Base-by-base conservation (phyloP, 2,888 invertebrate genomes). In the Galeruca laticollis region DNA sequence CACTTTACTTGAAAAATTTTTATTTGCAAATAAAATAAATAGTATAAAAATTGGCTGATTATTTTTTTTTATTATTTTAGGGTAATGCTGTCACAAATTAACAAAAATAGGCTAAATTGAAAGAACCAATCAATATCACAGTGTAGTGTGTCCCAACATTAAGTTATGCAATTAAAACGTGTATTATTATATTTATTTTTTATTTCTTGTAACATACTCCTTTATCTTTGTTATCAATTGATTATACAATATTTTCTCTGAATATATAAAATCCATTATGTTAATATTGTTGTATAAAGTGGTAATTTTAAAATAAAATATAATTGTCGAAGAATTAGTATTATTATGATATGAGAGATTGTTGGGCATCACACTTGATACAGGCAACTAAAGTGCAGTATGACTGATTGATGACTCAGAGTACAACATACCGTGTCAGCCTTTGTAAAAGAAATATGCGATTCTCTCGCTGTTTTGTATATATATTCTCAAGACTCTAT, bases 191-290 rank as follows among this genome's bases (percentile, higher is more conserved):
- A n/a, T n/a, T 40, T 2, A n/a, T n/a, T 40, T 40, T 40, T 40
- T 40, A 40, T 40, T 40, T 40, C 40, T 40, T 40, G 40, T 40
- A 40, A 40, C 40, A 40, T 40, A 40, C n/a, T 40, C n/a, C 40
- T 5, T 40, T 40, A n/a, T n/a, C n/a, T n/a, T 40, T 40, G 5
- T 40, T n/a, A 40, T n/a, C 13, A 26, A 26, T 26, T 26, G 13
- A 40, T 40, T 40, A 40, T 40, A 40, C 40, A 40, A 6, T n/a
- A n/a, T 40, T 40, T 40, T 40, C 40, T 40, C n/a, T 40, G 40
- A n/a, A 40, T 40, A 40, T 37, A n/a, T 40, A 40, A 40, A 40
- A n/a, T 40, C 40, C 40, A 40, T 40, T 40, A 13, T 40, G 40
- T 40, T 40, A n/a, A 40, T 40, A 40, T 40, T 40, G 13, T n/a